Evolutionary conservation across 2,888 invertebrate genomes (phyloP), one percentile per base, ranked within the genome.

Genomic region (Melanargia galathea): DNA sequence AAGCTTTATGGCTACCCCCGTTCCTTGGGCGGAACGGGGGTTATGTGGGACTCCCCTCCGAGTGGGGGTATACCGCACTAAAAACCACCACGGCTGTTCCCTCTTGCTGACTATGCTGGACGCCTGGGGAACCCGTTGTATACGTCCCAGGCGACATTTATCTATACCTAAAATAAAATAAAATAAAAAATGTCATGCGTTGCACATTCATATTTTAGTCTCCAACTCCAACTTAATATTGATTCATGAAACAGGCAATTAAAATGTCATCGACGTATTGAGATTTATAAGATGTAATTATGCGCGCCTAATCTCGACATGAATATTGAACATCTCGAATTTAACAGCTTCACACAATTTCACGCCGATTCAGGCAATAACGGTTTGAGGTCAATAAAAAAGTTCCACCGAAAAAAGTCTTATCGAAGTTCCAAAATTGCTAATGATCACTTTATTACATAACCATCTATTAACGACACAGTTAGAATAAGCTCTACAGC

Each of bases 201-300:
- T 20, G 20, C 20, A 11, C 22, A 46, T 49, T 65, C 11, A 13
- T 38, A 35, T 51, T 62, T 7, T 49, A n/a, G 64, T 33, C 56
- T 60, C 45, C 18, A 54, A 33, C 56, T 60, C 45, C 18, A 54
- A 33, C 60, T 79, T 76, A 79, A 72, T 11, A 73, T 80, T 84
- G 82, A 89, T 89, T 87, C 84, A 84, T 87, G 80, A 82, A 73
- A 70, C 73, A 73, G 69, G 82, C 86, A 88, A 90, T 90, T 89
- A 89, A 90, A 87, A 88, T 85, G 89, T 89, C 89, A 86, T 84
- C 86, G 81, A 75, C 73, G 81, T 77, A 78, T 82, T 81, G 76
- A 83, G 82, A 89, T 90, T 88, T 87, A 88, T 87, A 83, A 78
- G 81, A 78, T 81, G 86, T 86, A 87, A 89, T 90, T 87, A 90